Base-by-base conservation (phyloP, 2,113 vertebrate species). In the Poeciliopsis turrubarensis region DNA sequence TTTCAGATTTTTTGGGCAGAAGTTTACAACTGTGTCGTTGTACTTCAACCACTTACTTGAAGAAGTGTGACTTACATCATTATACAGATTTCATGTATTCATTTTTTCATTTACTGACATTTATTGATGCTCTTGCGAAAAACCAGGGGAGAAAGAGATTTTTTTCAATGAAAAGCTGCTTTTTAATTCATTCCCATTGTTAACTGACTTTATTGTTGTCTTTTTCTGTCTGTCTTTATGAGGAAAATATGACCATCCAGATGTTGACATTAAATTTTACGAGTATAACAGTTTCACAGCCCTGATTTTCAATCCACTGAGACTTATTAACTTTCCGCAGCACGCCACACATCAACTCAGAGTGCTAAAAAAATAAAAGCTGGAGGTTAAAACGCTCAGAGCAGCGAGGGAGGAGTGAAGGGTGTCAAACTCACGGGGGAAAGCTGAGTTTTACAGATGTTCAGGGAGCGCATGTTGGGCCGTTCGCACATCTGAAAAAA, bases 401-500 rank as follows among this genome's bases (percentile, higher is more conserved):
- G 64, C 64, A 57, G 31, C 4, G 29, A 72, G 61, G 65, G 61
- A 78, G 65, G 70, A 65, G 41, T 37, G 60, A 60, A 73, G 81
- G 75, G 76, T 72, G 89, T 75, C 70, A 63, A 81, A 76, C 72
- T 85, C 72, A 10, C 66, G 73, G 72, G 79, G 85, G 72, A 68
- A 72, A 75, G 41, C 32, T 29, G 70, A 78, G 51, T 72, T 72
- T 68, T 54, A 57, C 84, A 87, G 82, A 88, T 87, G 86, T 80
- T 86, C 64, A 31, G 47, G 70, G 72, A 72, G 54, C 34, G 73
- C 14, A 9, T 37, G 77, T 57, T 64, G 72, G 73, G 73, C 34
- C 3, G 19, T n/a, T 7, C 78, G 78, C 61, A 41, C 84, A 80
- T 86, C 82, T 91, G 87, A 77, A 72, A 66, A 78, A 85, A 34